Base-by-base conservation (phyloP, 2,797 vertebrate genomes). In the Neosalanx taihuensis region DNA sequence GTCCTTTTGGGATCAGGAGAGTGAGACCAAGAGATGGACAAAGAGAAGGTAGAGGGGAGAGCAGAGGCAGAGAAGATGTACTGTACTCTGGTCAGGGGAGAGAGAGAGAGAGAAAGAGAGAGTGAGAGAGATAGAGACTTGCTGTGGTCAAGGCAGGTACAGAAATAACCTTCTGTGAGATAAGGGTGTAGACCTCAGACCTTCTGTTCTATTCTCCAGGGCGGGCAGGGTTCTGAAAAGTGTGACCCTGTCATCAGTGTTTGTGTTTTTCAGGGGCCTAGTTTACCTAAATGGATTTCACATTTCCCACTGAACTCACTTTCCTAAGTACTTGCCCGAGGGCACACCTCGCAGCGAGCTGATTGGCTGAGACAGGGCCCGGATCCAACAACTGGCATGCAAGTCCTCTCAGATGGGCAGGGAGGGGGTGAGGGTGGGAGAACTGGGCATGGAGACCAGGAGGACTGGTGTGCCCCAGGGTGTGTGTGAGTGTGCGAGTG, bases 251-350 rank as follows among this genome's bases (percentile, higher is more conserved):
- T 77, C 72, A 67, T 64, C 23, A 67, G 51, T 64, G 59, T 46
- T 72, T 53, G 57, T 72, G 64, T 70, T 35, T 75, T 57, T 31
- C 30, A 15, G 53, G 17, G n/a, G 53, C 20, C 29, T 41, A 51
- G 46, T 81, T 85, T 80, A 75, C 64, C 64, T 81, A 78, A 76
- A 68, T 15, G 26, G 72, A 74, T 77, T 73, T 72, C 68, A 64
- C 18, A 53, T 72, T 70, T 41, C 71, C 74, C 67, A 83, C 75
- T 85, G 72, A 84, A 87, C 85, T 87, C 84, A 80, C 77, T 85
- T 84, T 83, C 80, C 66, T 83, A 81, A 83, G 76, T 79, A 79
- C 73, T 74, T 76, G 77, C 74, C 76, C 82, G 85, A 83, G 83
- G 75, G 75, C 71, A 67, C 85, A 84, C 66, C 62, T 75, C 78